A percentile compares a stretch with the other conserved stretches of the same genome.
These are phyloP conservation scores for Triplophysa tibetana DNA, from an alignment of 2,113 vertebrate species.

Conservation along the genomic window DNA sequence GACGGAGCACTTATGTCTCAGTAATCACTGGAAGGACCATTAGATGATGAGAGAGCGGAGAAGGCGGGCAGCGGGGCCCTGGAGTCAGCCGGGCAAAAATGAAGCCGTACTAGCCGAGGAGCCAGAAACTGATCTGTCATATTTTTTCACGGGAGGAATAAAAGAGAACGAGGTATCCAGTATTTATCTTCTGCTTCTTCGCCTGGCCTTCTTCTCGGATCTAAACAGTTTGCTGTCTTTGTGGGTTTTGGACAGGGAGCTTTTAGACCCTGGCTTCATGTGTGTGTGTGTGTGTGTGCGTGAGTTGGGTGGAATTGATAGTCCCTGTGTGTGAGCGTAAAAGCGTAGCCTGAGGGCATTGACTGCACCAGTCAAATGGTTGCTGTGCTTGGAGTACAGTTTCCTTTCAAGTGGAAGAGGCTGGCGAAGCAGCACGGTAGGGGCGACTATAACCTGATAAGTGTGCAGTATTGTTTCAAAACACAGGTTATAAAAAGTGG, in stretches of 20 bases:
- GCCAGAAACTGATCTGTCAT: constrained; percentile 60
- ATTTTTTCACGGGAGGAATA: constrained; percentile 48
- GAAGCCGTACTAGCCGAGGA: constrained; percentile 56
- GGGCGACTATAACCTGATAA: background rate
- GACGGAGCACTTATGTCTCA: constrained; percentile 43
- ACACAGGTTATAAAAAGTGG: background rate
- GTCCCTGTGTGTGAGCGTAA: constrained; percentile 26
- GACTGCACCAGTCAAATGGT: constrained; percentile 32
- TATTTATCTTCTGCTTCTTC: constrained; percentile 58
- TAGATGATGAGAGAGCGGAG: constrained; percentile 49
- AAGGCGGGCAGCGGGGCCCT: background rate
- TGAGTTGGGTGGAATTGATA: constrained; percentile 25
- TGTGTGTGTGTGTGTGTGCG: background rate
- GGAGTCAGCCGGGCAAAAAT: constrained; percentile 49
- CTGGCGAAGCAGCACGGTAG: too few species aligned
- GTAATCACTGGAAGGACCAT: constrained; percentile 45
- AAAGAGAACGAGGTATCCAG: constrained; percentile 41
- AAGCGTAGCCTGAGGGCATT: constrained; percentile 33
- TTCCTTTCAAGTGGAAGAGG: background rate
- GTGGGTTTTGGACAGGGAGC: background rate
- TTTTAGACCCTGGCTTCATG: background rate
- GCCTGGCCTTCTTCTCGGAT: constrained; percentile 9
- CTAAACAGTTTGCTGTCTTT: background rate
- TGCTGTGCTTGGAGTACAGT: constrained; percentile 24
- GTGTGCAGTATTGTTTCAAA: background rate